Evolutionary conservation across 2,113 vertebrate species (phyloP), one percentile per base, ranked within the genome.

Genomic region (Synodontis membranacea): DNA sequence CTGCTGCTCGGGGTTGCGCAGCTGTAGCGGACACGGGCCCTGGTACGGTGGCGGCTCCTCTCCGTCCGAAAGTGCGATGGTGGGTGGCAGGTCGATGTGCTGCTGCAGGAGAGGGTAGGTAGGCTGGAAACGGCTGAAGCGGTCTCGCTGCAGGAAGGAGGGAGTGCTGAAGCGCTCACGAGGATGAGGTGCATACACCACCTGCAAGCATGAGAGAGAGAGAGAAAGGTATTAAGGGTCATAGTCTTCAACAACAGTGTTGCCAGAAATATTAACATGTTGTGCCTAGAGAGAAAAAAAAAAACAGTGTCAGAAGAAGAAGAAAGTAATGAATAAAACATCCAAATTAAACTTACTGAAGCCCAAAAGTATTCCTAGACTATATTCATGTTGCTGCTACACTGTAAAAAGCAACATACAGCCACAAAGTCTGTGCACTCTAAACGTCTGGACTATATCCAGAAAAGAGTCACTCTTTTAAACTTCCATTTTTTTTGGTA

Each of bases 71-170:
- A 99, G 95, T 14, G 97, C 97, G 93, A 99, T 99, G 91, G 98
- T 99, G 1, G 98, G 98, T 74, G 98, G 98, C 90, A 99, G 96
- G 95, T 99, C 97, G 2, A 99, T 98, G 93, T 99, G 97, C 23
- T 98, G 97, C 93, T 97, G 97, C 94, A 98, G 95, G 88, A 97
- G 98, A 3, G 98, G 98, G 92, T 97, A 99, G n/a, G 97, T 99
- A 91, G 97, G 97, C 94, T 99, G 98, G 95, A 98, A 99, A 94
- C 96, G 97, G 93, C 97, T 96, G 94, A 99, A 98, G 62, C 96
- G 96, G 88, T 98, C 98, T 87, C 97, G 94, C 93, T 97, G 97
- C 94, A 97, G 96, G 85, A 99, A 99, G 62, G 97, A 95, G 0
- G 97, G 97, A 78, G 97, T 91, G 0, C 94, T 95, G 87, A 98